Evolutionary conservation across 2,113 vertebrate genomes (phyloP).

Genomic region (Peromyscus polionotus): DNA sequence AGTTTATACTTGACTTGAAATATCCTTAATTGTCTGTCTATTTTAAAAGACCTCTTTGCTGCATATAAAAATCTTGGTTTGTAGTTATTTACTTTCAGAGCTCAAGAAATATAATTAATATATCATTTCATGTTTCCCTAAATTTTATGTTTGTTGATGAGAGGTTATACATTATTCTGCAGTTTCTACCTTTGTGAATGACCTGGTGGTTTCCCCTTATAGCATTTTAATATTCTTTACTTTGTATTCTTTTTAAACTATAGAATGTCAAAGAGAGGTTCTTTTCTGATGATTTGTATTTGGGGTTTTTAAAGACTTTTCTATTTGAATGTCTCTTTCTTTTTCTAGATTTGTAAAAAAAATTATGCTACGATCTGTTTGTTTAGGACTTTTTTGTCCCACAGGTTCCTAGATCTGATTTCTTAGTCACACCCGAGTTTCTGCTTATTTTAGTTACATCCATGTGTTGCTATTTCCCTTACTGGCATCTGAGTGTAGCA

Average conservation of each 20-base stretch:
- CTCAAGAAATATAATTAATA: background rate
- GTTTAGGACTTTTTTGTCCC: background rate
- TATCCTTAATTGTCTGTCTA: background rate
- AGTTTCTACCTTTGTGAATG: background rate
- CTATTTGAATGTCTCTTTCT: background rate
- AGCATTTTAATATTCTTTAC: background rate
- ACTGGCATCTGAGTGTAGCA: no score
- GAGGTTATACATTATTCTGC: background rate
- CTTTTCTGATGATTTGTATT: background rate
- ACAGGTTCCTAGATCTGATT: background rate
- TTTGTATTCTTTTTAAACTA: background rate
- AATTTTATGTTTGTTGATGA: background rate
- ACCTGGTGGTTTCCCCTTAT: background rate
- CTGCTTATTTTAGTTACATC: background rate
- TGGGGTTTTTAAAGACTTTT: background rate
- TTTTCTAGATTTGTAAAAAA: background rate
- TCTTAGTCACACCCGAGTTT: background rate
- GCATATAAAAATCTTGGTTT: background rate
- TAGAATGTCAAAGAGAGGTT: background rate
- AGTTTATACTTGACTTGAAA: background rate
- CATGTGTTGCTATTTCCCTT: background rate
- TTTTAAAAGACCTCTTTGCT: background rate
- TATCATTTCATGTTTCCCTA: background rate
- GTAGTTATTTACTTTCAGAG: background rate
- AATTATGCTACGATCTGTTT: background rate